A percentile compares a stretch with the other conserved stretches of the same genome.
These are phyloP conservation scores for Sternotherus odoratus DNA, from an alignment of 2,797 vertebrate species.

Conservation along the genomic window DNA sequence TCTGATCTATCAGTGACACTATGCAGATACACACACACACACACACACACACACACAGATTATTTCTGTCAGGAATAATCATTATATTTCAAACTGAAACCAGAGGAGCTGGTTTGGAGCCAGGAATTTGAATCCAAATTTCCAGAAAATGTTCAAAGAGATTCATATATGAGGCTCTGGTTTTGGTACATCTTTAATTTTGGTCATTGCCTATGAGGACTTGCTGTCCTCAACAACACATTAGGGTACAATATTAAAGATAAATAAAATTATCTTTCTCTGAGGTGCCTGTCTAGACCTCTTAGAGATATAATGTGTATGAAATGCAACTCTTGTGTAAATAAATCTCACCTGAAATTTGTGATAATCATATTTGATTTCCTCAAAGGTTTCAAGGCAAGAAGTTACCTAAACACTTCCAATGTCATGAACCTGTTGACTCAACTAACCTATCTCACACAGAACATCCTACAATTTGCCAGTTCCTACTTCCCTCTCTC, in stretches of 20 bases:
- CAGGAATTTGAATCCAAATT: not conserved
- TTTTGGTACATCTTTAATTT: slow-evolving; percentile 8
- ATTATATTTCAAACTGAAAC: not conserved
- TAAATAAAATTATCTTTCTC: not conserved
- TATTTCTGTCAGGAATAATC: not conserved
- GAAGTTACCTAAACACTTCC: slow-evolving; percentile 36
- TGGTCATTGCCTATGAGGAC: slow-evolving; percentile 12
- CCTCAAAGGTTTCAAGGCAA: slow-evolving; percentile 50
- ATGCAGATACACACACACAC: not conserved
- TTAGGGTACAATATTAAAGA: not conserved
- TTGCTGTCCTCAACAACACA: slow-evolving; percentile 17
- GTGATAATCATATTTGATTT: slow-evolving; percentile 41
- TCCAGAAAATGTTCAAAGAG: not conserved
- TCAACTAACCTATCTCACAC: slow-evolving; percentile 16
- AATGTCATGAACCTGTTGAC: not conserved
- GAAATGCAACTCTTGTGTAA: slow-evolving; percentile 18
- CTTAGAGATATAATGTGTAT: not conserved
- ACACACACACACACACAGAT: not conserved
- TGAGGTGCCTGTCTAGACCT: not conserved
- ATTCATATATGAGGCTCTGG: not conserved
- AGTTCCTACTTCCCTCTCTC: slow-evolving; percentile 1
- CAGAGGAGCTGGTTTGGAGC: not conserved
- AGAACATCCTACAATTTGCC: slow-evolving; percentile 14
- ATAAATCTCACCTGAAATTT: slow-evolving; percentile 49
- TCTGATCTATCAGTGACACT: not conserved